phyloP scores from a whole-genome alignment of 2,888 invertebrate species.

The Hirtodrosophila trivittata region DNA sequence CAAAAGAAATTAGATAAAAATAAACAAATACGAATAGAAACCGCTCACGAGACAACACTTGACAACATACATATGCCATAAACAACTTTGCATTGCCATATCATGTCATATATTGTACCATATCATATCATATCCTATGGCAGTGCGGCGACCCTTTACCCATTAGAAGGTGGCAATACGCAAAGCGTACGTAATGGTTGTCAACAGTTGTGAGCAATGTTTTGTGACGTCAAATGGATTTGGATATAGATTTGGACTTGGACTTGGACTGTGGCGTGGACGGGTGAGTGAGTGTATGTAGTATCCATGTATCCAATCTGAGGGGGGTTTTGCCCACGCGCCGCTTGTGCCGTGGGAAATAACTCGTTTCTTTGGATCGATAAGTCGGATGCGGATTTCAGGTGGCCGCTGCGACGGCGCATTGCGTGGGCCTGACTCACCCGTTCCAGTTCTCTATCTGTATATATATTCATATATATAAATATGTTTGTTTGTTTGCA shows the following conservation, averaged over 20 bases:
- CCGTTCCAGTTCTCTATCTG: constrained; percentile 36
- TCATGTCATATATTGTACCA: not conserved
- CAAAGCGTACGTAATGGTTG: not conserved
- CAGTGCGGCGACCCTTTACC: too few species aligned
- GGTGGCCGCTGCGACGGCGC: constrained; percentile 58
- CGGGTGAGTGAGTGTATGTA: constrained; percentile 8
- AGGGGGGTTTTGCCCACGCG: constrained; percentile 62
- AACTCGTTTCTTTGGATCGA: constrained; percentile 61
- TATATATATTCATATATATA: constrained; percentile 3
- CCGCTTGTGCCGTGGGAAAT: constrained; percentile 53
- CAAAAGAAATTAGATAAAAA: constrained; percentile 30
- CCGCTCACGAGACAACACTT: constrained; percentile 27
- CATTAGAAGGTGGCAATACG: too few species aligned
- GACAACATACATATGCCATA: constrained; percentile 27
- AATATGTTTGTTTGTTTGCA: constrained; percentile 9
- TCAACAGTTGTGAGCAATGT: not conserved
- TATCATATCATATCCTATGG: not conserved
- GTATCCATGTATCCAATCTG: constrained; percentile 29
- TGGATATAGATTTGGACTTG: constrained; percentile 14
- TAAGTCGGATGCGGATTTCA: constrained; percentile 67
- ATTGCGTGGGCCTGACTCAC: constrained; percentile 72
- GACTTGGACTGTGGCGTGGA: constrained; percentile 8
- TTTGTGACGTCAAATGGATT: constrained; percentile 47
- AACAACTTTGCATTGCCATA: constrained; percentile 41
- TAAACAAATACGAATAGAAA: constrained; percentile 43